Conservation (phyloP, 2,888 invertebrate genomes). For the Malacosoma neustria region DNA sequence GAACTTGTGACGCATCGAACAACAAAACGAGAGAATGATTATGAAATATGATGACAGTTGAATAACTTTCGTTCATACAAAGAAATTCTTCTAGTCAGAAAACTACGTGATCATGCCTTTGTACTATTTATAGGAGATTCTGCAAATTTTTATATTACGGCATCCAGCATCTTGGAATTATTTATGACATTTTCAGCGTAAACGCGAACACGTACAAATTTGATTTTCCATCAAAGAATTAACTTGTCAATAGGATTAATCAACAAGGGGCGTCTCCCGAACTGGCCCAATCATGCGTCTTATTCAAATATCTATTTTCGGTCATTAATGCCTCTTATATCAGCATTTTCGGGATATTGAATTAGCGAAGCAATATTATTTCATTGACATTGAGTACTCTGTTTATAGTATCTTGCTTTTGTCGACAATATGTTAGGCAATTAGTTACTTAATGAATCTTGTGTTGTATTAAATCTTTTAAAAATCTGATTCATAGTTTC, state of each 20-base stretch:
- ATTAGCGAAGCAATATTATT: no score
- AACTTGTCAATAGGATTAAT: neutral
- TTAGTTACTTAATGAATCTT: no score
- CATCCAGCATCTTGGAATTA: no score
- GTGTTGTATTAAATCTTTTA: no score
- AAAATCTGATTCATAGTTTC: no score
- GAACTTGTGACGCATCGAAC: neutral
- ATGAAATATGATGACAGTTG: neutral
- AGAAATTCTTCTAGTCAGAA: neutral
- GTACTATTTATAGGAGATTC: neutral
- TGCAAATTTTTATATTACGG: no score
- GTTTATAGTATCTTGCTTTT: no score
- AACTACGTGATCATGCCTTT: neutral
- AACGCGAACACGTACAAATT: neutral
- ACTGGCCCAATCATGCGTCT: neutral
- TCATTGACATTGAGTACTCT: no score
- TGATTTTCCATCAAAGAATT: neutral
- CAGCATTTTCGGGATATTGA: no score
- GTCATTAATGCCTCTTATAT: no score
- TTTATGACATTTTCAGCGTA: neutral
- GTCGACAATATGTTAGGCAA: no score
- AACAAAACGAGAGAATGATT: neutral
- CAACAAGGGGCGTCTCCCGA: neutral
- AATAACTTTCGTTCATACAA: neutral
- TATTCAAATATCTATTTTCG: neutral